Conservation (phyloP, 2,888 invertebrate genomes). For the Trichopria drosophilae region DNA sequence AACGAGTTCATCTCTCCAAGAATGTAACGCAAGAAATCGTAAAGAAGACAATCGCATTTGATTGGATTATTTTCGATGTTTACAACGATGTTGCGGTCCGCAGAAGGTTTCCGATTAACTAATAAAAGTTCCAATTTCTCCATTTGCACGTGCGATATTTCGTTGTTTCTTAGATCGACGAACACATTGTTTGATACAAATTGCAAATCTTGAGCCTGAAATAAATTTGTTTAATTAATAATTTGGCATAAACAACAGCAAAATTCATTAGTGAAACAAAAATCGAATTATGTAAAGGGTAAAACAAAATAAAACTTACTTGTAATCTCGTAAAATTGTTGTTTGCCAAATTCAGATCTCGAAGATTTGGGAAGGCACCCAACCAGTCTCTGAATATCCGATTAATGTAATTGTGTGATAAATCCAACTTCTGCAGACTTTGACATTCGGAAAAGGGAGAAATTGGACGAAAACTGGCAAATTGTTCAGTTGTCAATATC, state of each 20-base stretch:
- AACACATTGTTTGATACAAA: slow-evolving; percentile 48
- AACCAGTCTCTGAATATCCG: slow-evolving; percentile 68
- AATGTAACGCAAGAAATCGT: slow-evolving; percentile 62
- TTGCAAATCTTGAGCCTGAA: too few species aligned
- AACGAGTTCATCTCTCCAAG: slow-evolving; percentile 55
- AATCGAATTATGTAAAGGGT: too few species aligned
- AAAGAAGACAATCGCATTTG: slow-evolving; percentile 64
- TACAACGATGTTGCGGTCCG: slow-evolving; percentile 54
- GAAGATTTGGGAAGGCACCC: slow-evolving; percentile 60
- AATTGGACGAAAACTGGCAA: too few species aligned
- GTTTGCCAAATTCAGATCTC: slow-evolving; percentile 68
- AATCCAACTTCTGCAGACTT: slow-evolving; percentile 63
- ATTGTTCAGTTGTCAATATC: slow-evolving; percentile 43
- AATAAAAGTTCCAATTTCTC: too few species aligned
- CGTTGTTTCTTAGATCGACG: slow-evolving; percentile 63
- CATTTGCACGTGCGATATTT: too few species aligned
- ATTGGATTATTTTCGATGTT: slow-evolving; percentile 65
- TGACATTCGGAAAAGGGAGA: slow-evolving; percentile 61
- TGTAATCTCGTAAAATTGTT: too few species aligned
- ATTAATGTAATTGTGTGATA: slow-evolving; percentile 67
- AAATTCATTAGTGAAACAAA: too few species aligned
- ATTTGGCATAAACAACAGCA: too few species aligned
- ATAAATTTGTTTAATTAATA: too few species aligned
- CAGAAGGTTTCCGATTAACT: too few species aligned
- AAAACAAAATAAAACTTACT: too few species aligned